phyloP scores from a whole-genome alignment of 2,888 invertebrate species.

The Pyrgus malvae region DNA sequence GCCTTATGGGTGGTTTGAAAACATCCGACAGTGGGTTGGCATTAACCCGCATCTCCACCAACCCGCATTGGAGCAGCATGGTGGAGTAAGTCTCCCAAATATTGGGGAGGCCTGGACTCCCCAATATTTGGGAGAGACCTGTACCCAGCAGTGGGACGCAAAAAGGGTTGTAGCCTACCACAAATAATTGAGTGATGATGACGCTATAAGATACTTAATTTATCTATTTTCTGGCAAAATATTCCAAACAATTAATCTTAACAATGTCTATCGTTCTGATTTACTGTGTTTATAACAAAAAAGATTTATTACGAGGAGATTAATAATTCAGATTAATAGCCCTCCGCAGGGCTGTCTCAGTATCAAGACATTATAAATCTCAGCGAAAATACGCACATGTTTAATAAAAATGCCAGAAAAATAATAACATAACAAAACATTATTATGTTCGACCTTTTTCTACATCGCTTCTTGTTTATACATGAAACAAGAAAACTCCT shows the following conservation, averaged over 20 bases:
- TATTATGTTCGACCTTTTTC: constrained; percentile 9
- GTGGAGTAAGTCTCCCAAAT: too few species aligned
- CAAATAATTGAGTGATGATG: not conserved
- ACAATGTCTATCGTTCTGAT: constrained; percentile 4
- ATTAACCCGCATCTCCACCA: too few species aligned
- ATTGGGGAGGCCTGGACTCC: too few species aligned
- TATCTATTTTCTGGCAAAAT: not conserved
- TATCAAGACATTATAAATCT: constrained; percentile 32
- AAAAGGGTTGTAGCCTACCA: too few species aligned
- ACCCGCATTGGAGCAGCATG: too few species aligned
- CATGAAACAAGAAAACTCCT: constrained; percentile 28
- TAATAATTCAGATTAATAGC: constrained; percentile 39
- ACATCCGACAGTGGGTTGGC: too few species aligned
- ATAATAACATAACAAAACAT: constrained; percentile 13
- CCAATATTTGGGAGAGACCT: too few species aligned
- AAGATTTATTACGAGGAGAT: constrained; percentile 33
- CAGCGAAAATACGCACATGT: constrained; percentile 28
- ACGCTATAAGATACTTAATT: not conserved
- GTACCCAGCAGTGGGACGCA: too few species aligned
- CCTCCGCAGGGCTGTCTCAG: constrained; percentile 24
- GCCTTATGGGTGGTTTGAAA: too few species aligned
- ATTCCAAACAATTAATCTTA: constrained; percentile 5
- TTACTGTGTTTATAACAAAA: constrained; percentile 15
- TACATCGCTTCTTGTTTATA: constrained; percentile 18
- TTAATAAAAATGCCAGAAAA: constrained; percentile 19